Percentiles rank a stretch among this genome's conserved stretches.
Conservation (phyloP, 1,140 invertebrate species). For the Lerema accius region DNA sequence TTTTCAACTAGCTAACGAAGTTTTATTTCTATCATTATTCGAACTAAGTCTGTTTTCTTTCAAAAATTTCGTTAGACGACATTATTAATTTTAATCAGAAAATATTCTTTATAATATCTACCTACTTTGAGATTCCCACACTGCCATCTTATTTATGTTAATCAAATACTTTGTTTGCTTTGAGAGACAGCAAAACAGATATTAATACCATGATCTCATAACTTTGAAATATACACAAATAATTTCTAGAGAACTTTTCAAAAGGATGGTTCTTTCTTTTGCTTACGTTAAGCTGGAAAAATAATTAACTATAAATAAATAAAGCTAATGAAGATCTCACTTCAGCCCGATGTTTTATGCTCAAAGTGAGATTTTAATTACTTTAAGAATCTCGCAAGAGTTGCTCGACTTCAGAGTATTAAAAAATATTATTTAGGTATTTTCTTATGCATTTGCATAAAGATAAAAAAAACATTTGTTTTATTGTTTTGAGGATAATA, state of each 20-base stretch:
- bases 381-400: constrained; percentile 29
- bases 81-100: too few relatives aligned
- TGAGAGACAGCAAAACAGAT: neutral
- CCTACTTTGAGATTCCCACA: too few relatives aligned
- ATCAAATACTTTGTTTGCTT: too few relatives aligned
- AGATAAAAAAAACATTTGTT: too few relatives aligned
- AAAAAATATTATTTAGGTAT: constrained; percentile 24
- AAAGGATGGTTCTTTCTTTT: constrained; percentile 14
- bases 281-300: constrained; percentile 6
- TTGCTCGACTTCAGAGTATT: constrained; percentile 11
- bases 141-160: too few relatives aligned
- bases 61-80: too few relatives aligned
- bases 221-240: constrained; percentile 3
- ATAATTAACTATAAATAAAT: constrained; percentile 31
- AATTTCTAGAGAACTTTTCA: neutral
- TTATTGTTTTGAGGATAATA: too few relatives aligned
- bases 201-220: constrained; percentile 2
- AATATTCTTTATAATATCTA: too few relatives aligned
- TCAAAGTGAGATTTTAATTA: constrained; percentile 36
- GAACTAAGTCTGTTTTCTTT: too few relatives aligned
- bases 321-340: constrained; percentile 35
- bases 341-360: constrained; percentile 29
- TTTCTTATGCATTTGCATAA: constrained; percentile 10
- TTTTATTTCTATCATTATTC: too few relatives aligned
- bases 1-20: neutral